These are phyloP conservation scores for Notolepis coatsorum DNA, from an alignment of 2,797 vertebrate genomes.

Conservation along the genomic window DNA sequence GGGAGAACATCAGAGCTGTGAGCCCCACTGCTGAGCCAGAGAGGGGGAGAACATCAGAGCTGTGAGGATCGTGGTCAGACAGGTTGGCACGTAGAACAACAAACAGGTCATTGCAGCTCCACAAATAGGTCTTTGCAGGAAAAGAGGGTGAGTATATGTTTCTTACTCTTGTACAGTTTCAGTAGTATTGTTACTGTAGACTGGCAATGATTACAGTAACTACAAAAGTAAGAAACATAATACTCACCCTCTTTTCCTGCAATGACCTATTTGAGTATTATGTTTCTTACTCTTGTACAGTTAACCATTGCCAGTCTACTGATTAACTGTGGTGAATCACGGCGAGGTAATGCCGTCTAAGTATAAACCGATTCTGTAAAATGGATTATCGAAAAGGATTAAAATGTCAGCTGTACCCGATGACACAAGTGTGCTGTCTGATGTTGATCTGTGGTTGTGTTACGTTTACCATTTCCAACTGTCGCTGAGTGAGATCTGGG, in stretches of 20 bases:
- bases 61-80: slow-evolving; percentile 31
- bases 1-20: too few species aligned
- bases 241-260: too few species aligned
- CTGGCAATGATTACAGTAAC: too few species aligned
- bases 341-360: not conserved
- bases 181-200: too few species aligned
- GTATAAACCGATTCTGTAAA: slow-evolving; percentile 9
- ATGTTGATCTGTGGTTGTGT: slow-evolving; percentile 15
- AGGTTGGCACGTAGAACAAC: slow-evolving; percentile 13
- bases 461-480: not conserved
- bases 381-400: slow-evolving; percentile 8
- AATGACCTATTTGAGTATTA: too few species aligned
- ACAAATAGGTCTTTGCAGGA: slow-evolving; percentile 48
- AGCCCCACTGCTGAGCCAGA: slow-evolving; percentile 29
- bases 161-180: not conserved
- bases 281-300: too few species aligned
- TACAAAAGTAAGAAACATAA: too few species aligned
- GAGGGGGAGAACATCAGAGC: slow-evolving; percentile 44
- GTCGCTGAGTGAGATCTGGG: too few species aligned
- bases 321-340: not conserved
- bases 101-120: too few species aligned
- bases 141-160: slow-evolving; percentile 5
- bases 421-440: slow-evolving; percentile 7
- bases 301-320: too few species aligned
- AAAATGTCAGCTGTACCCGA: slow-evolving; percentile 9